These are phyloP conservation scores for Hozukius guyotensis DNA, from an alignment of 2,797 vertebrate genomes.

Conservation along the genomic window DNA sequence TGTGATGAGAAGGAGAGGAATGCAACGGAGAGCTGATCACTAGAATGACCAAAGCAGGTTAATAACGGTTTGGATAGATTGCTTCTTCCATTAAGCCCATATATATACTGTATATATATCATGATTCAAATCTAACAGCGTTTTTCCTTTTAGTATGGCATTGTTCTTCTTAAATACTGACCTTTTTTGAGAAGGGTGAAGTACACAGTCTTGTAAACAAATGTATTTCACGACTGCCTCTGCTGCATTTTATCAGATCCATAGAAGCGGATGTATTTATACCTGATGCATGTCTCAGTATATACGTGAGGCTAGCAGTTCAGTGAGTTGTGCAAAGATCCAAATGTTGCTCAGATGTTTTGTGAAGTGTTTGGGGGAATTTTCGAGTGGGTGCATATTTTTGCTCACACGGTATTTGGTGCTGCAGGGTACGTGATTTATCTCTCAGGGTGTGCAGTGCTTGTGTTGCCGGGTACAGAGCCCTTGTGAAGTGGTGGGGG, in stretches of 20 bases:
- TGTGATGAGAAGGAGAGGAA: neutral
- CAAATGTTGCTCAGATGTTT: neutral
- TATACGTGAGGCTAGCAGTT: neutral
- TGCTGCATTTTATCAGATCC: neutral
- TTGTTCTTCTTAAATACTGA: neutral
- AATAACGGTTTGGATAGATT: neutral
- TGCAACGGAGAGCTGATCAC: neutral
- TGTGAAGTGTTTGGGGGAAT: neutral
- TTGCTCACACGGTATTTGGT: neutral
- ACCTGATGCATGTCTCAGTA: neutral
- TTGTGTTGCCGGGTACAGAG: neutral
- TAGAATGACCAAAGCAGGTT: neutral
- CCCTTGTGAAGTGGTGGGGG: neutral
- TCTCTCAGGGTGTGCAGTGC: constrained; percentile 9
- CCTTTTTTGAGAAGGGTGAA: neutral
- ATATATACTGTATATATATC: neutral
- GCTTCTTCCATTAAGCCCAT: neutral
- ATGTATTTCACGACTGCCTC: neutral
- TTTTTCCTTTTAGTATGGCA: neutral
- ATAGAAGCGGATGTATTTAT: neutral
- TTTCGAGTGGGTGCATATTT: neutral
- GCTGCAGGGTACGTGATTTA: constrained; percentile 41
- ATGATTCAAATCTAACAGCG: neutral
- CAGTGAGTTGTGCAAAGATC: neutral
- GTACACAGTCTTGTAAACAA: neutral